Evolutionary conservation across 2,113 vertebrate genomes (phyloP).

Genomic region (Melanerpes aurifrons): DNA sequence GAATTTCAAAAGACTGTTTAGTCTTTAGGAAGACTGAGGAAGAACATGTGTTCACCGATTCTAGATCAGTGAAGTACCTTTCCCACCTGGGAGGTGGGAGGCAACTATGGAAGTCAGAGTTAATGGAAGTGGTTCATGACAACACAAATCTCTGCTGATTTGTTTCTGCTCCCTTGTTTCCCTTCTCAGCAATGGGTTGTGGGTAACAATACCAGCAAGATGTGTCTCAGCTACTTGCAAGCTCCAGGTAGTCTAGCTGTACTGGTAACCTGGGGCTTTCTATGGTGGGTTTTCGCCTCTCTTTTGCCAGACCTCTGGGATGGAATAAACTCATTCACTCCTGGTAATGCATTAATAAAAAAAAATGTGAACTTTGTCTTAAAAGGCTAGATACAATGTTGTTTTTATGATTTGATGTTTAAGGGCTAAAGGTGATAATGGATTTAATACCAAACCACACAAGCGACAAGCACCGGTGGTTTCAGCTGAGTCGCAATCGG

Average conservation of each 20-base stretch:
- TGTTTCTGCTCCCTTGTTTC: not conserved
- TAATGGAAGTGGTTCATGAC: not conserved
- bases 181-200: not conserved
- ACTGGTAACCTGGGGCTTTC: not conserved
- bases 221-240: not conserved
- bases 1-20: not conserved
- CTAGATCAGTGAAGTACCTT: not conserved
- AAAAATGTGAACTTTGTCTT: not conserved
- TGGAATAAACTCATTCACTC: not conserved
- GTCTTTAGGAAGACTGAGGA: not conserved
- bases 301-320: not conserved
- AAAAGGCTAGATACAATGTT: not conserved
- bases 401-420: not conserved
- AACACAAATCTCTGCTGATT: not conserved
- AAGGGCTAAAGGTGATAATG: slow-evolving; percentile 93
- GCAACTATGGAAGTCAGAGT: not conserved
- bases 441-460: slow-evolving; percentile 98
- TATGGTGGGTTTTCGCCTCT: not conserved
- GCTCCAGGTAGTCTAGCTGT: not conserved
- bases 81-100: not conserved
- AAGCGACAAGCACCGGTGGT: slow-evolving; percentile 93
- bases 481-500: slow-evolving; percentile 86
- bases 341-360: not conserved
- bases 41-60: not conserved
- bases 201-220: not conserved